Base-by-base conservation (phyloP, 2,888 invertebrate genomes). In the Drosophila kambysellisi region DNA sequence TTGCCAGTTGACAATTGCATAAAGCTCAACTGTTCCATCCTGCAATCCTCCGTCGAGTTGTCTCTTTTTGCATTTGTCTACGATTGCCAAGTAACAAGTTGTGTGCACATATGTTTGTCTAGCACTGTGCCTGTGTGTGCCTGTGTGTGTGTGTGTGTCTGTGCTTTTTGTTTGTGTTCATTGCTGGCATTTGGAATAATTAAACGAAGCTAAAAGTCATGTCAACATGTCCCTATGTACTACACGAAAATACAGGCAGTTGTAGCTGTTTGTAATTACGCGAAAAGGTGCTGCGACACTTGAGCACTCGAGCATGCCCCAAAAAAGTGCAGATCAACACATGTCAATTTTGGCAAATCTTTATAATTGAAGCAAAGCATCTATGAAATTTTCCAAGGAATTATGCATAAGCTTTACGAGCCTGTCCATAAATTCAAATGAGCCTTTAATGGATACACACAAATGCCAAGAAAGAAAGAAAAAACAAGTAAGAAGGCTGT, bases 131-230 rank as follows among this genome's bases (percentile, higher is more conserved):
- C 52, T 70, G 69, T 11, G 37, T 15, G n/a, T 41, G 70, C 56
- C 37, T 62, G 35, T 69, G 50, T 63, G 35, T 66, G 35, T 69
- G 66, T 52, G 7, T 33, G n/a, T 33, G 6, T 37, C 8, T 37
- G 41, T 62, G 46, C 61, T 69, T 61, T 48, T 57, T 83, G 70
- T 73, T 66, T 74, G 70, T 66, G 60, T 41, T 72, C 89, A 77
- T 80, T 90, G 85, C 90, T 90, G 62, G 70, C 80, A 88, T 75
- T 90, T 72, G 81, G 89, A 89, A 86, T 86, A 86, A 86, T 86
- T 86, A 86, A 86, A 75, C 79, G 74, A 73, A 86, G 74, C 71
- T 69, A 60, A 85, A 82, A 88, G 83, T 70, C 82, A 64, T 68
- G 84, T 81, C 82, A 82, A 73, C 74, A 81, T 48, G 72, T 15